A percentile compares a stretch with the other conserved stretches of the same genome.
Evolutionary conservation across 2,113 vertebrate genomes (phyloP).

Genomic region (Egretta garzetta): DNA sequence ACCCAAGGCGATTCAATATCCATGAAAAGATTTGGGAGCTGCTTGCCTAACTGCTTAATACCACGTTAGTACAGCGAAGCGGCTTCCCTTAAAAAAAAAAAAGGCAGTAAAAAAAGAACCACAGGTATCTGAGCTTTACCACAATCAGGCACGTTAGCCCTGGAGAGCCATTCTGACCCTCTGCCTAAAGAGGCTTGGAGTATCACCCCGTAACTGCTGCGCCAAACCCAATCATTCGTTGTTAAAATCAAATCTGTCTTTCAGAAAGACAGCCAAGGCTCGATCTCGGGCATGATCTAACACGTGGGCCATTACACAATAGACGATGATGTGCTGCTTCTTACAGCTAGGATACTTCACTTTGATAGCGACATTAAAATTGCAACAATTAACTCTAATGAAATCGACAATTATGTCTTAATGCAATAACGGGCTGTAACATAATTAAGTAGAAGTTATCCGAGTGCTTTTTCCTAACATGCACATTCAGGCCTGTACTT

Average conservation of each 20-base stretch:
- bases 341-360: background rate
- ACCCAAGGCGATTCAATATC: background rate
- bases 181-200: background rate
- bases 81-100: background rate
- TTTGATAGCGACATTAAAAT: conserved; percentile 46
- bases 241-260: background rate
- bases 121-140: background rate
- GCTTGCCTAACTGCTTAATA: background rate
- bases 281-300: background rate
- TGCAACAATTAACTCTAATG: conserved; percentile 55
- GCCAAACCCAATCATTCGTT: background rate
- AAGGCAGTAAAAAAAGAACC: background rate
- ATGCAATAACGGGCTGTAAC: conserved; percentile 19
- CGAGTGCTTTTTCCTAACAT: background rate
- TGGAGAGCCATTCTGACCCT: background rate
- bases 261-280: background rate
- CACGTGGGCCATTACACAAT: background rate
- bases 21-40: background rate
- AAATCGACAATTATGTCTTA: conserved; percentile 52
- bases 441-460: conserved; percentile 34
- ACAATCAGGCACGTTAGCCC: background rate
- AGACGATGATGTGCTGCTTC: background rate
- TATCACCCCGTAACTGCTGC: background rate
- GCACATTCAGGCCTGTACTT: background rate
- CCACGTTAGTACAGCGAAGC: background rate